Conservation (phyloP, 2,888 invertebrate species). For the Gymnosoma rotundatum region DNA sequence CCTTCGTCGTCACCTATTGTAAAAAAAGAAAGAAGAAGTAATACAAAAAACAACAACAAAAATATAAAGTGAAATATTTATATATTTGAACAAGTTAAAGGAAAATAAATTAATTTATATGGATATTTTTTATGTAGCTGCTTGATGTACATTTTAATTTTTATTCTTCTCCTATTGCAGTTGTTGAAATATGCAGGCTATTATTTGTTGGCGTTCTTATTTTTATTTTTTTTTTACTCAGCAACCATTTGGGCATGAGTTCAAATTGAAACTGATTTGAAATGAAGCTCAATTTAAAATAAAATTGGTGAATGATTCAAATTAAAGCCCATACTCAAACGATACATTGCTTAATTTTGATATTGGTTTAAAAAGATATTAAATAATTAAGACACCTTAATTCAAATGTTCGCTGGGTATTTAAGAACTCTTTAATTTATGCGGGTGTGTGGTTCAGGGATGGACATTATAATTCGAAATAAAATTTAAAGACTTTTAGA, state of each 20-base stretch:
- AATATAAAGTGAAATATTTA: conserved; percentile 25
- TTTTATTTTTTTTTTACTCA: no score
- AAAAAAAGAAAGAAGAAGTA: conserved; percentile 8
- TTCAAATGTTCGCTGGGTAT: no score
- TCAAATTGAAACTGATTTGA: no score
- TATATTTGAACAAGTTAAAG: not conserved
- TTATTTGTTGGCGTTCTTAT: not conserved
- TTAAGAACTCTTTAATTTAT: not conserved
- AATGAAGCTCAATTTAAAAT: no score
- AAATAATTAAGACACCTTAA: no score
- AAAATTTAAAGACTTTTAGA: no score
- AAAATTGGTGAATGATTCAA: no score
- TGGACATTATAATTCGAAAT: not conserved
- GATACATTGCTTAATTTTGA: no score
- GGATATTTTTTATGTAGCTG: conserved; percentile 6
- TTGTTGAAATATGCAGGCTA: conserved; percentile 18
- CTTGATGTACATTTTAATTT: conserved; percentile 20
- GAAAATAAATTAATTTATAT: conserved; percentile 30
- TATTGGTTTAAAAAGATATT: no score
- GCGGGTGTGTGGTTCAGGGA: not conserved
- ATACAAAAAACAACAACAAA: no score
- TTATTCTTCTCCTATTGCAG: not conserved
- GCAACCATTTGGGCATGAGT: no score
- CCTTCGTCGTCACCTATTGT: conserved; percentile 80
- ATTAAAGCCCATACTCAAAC: no score